phyloP scores from a whole-genome alignment of 1,140 invertebrate genomes.

The Hylyphantes graminicola region DNA sequence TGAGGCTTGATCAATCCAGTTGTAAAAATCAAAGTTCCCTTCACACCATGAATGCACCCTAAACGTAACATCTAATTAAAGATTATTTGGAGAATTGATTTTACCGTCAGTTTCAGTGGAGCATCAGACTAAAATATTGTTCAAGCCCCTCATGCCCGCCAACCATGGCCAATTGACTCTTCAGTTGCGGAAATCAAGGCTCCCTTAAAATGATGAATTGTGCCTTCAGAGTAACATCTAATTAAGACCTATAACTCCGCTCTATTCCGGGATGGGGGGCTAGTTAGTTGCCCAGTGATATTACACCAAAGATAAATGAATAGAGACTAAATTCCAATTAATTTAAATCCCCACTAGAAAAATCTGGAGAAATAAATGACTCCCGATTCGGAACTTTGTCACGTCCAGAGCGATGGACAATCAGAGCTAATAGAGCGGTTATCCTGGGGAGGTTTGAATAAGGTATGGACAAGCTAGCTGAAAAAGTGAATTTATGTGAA shows the following conservation, averaged over 20 bases:
- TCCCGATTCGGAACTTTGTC: too few species aligned
- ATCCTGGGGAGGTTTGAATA: conserved; percentile 6
- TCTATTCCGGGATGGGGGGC: conserved; percentile 34
- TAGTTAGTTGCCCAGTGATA: conserved; percentile 37
- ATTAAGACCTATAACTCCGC: conserved; percentile 20
- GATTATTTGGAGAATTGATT: too few species aligned
- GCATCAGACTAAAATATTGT: too few species aligned
- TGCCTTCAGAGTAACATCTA: conserved; percentile 7
- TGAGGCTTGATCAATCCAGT: too few species aligned
- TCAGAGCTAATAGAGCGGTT: conserved; percentile 51
- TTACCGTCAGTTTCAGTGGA: too few species aligned
- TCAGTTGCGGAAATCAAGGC: conserved; percentile 9
- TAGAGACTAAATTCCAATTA: conserved; percentile 30
- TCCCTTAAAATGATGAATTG: conserved; percentile 42
- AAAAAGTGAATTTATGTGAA: too few species aligned
- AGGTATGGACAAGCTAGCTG: conserved; percentile 5
- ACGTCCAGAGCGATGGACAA: not conserved
- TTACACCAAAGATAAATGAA: conserved; percentile 34
- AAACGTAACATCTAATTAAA: too few species aligned
- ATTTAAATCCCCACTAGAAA: conserved; percentile 15
- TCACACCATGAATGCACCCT: too few species aligned
- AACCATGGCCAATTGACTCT: not conserved
- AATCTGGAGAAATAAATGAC: not conserved
- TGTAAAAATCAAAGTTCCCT: too few species aligned
- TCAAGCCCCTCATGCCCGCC: not conserved